Conservation (phyloP, 2,888 invertebrate genomes). For the Hyppa rectilinea region DNA sequence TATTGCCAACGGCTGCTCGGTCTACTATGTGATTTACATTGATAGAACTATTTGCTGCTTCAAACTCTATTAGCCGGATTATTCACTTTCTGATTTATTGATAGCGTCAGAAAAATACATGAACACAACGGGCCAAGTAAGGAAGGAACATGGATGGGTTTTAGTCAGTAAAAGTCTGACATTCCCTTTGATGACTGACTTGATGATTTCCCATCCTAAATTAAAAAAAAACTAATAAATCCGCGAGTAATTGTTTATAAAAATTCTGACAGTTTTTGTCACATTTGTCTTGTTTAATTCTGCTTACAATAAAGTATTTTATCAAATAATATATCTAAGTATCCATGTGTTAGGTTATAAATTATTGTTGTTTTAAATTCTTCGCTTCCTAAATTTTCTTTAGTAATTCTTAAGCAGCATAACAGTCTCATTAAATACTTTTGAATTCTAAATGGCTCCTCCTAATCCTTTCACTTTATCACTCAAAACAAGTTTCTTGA, state of each 20-base stretch:
- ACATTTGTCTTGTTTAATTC: neutral
- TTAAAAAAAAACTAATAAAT: too few relatives aligned
- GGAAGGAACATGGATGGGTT: too few relatives aligned
- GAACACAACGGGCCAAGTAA: too few relatives aligned
- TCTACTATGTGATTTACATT: conserved; percentile 1
- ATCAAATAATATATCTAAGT: neutral
- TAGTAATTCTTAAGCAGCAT: neutral
- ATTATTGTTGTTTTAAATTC: neutral
- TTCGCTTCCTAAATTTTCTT: neutral
- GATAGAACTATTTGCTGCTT: conserved; percentile 24
- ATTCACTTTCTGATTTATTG: conserved; percentile 24
- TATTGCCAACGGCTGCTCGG: conserved; percentile 16
- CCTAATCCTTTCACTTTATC: neutral
- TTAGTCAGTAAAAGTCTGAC: too few relatives aligned
- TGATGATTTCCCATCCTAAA: too few relatives aligned
- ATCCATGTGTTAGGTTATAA: neutral
- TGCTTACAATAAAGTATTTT: neutral
- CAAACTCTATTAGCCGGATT: neutral
- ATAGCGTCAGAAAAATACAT: neutral
- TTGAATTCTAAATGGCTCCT: neutral
- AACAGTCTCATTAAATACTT: neutral
- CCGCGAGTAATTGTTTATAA: neutral
- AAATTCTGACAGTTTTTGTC: neutral
- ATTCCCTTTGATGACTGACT: too few relatives aligned
- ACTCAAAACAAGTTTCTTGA: neutral